These are phyloP conservation scores for Greenwoodochromis staneri DNA, from an alignment of 2,113 vertebrate species.

Conservation along the genomic window DNA sequence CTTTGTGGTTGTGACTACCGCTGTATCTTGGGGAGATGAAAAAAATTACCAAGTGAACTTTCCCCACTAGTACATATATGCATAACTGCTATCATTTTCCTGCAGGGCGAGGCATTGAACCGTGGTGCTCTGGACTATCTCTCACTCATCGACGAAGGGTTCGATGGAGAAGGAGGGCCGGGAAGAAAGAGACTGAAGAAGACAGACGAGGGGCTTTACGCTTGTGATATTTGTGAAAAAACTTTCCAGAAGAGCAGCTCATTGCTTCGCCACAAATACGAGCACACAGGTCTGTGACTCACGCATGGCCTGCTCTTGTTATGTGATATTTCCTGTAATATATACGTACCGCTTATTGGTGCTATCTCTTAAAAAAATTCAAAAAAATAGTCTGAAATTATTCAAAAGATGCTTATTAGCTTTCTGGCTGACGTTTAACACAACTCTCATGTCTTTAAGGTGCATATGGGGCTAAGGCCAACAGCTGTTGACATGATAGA, in stretches of 20 bases:
- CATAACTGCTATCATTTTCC: neutral
- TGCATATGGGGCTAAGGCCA: neutral
- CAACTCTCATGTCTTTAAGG: neutral
- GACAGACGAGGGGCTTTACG: constrained; percentile 76
- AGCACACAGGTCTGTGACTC: constrained; percentile 74
- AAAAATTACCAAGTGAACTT: neutral
- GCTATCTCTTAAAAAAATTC: neutral
- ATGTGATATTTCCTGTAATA: neutral
- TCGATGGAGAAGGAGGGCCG: constrained; percentile 58
- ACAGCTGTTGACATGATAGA: neutral
- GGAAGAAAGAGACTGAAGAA: constrained; percentile 74
- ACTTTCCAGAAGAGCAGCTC: constrained; percentile 84
- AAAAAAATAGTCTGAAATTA: neutral
- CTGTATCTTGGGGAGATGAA: neutral
- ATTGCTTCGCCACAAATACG: constrained; percentile 79
- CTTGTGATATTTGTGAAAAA: constrained; percentile 80
- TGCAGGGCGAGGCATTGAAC: constrained; percentile 59
- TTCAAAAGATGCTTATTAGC: fast-evolving
- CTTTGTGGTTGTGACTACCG: neutral
- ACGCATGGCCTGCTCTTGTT: neutral
- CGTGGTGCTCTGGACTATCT: constrained; percentile 64
- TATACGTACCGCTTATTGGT: neutral
- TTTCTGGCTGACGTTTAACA: neutral
- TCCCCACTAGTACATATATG: neutral
- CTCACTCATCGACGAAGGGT: constrained; percentile 65